Evolutionary conservation across 2,113 vertebrate species (phyloP).

Genomic region (Eretmochelys imbricata): DNA sequence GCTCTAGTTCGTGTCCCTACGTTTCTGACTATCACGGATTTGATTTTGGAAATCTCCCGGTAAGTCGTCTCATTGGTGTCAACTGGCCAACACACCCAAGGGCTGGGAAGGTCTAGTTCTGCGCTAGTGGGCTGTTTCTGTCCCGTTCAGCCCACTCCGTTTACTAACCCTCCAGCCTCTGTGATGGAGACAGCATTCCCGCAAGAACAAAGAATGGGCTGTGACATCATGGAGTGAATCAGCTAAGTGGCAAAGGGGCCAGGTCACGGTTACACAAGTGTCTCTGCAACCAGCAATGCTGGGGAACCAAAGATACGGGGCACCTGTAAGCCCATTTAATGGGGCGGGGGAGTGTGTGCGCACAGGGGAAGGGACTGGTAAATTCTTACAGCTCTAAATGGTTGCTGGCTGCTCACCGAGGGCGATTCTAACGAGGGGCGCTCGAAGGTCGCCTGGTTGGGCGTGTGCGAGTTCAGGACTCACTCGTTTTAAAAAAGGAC

Average conservation of each 20-base stretch:
- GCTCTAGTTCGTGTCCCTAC: not conserved
- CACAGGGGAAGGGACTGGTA: not conserved
- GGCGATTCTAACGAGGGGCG: not conserved
- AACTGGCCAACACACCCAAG: not conserved
- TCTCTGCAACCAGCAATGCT: not conserved
- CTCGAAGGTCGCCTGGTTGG: not conserved
- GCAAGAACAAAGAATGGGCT: not conserved
- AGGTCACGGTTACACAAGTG: not conserved
- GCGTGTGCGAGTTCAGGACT: not conserved
- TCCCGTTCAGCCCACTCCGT: not conserved
- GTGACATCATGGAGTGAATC: not conserved
- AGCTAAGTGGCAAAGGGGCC: not conserved
- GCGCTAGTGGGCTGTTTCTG: not conserved
- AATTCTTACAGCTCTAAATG: not conserved
- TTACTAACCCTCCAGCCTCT: not conserved
- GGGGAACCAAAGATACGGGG: not conserved
- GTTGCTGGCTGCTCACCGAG: not conserved
- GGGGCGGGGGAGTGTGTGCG: not conserved
- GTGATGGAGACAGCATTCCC: not conserved
- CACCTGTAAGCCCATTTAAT: no score
- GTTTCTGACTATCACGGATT: not conserved
- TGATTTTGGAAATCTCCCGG: not conserved
- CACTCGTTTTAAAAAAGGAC: not conserved
- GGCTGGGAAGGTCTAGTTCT: not conserved
- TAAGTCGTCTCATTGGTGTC: not conserved